Evolutionary conservation across 1,140 invertebrate species (phyloP).

Genomic region (Periplaneta americana): DNA sequence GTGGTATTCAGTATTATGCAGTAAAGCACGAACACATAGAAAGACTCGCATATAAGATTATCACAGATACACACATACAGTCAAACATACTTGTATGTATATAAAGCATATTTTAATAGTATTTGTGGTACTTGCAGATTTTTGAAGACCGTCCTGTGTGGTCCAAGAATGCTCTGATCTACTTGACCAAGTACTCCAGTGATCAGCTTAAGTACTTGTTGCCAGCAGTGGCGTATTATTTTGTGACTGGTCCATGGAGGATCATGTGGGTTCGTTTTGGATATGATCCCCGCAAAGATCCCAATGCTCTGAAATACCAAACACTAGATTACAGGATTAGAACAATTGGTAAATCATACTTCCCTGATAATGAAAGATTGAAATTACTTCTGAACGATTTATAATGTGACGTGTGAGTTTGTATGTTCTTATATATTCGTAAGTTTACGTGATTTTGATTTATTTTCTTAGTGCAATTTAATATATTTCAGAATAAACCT

Average conservation of each 20-base stretch:
- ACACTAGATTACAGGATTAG: constrained; percentile 79
- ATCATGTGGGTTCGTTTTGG: constrained; percentile 78
- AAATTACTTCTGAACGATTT: neutral
- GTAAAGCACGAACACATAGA: too few species aligned
- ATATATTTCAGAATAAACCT: too few species aligned
- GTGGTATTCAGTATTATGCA: too few species aligned
- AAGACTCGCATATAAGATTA: too few species aligned
- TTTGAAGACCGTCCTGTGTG: constrained; percentile 81
- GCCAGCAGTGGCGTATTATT: constrained; percentile 78
- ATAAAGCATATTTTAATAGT: too few species aligned
- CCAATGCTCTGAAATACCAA: constrained; percentile 74
- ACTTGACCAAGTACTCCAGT: constrained; percentile 52
- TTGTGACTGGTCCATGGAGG: constrained; percentile 82
- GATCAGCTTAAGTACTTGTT: constrained; percentile 71
- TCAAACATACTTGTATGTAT: too few species aligned
- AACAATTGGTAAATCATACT: constrained; percentile 47
- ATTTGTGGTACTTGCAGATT: constrained; percentile 31
- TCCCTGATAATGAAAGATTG: neutral
- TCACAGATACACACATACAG: too few species aligned
- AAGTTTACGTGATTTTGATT: too few species aligned
- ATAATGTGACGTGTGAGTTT: too few species aligned
- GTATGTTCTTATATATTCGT: too few species aligned
- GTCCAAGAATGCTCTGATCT: constrained; percentile 69
- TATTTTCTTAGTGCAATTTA: too few species aligned
- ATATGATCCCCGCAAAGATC: constrained; percentile 79